These are phyloP conservation scores for Scophthalmus maximus DNA, from an alignment of 2,113 vertebrate genomes.

Conservation along the genomic window DNA sequence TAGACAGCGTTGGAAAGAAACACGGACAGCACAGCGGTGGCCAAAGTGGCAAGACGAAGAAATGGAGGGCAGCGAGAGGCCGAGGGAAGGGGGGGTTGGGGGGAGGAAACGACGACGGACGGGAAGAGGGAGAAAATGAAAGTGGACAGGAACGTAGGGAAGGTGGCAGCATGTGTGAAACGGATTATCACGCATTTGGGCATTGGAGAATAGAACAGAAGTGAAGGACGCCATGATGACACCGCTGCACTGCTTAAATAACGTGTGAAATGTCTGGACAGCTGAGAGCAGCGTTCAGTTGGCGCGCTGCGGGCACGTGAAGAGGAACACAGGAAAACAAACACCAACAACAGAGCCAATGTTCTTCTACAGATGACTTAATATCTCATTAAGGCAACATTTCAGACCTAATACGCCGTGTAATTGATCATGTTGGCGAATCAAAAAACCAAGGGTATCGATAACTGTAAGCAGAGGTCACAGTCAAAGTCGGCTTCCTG, in stretches of 20 bases:
- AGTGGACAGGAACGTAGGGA: slow-evolving; percentile 20
- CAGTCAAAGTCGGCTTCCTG: slow-evolving; percentile 22
- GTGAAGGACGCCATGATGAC: slow-evolving; percentile 46
- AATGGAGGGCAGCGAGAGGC: slow-evolving; percentile 15
- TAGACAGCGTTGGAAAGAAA: slow-evolving; percentile 33
- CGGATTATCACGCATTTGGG: slow-evolving; percentile 39
- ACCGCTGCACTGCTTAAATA: slow-evolving; percentile 36
- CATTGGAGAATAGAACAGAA: slow-evolving; percentile 22
- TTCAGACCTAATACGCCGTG: background rate
- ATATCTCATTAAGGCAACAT: background rate
- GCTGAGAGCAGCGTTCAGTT: slow-evolving; percentile 35
- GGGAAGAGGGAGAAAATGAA: slow-evolving; percentile 22
- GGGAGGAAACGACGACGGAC: background rate
- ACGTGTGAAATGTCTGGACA: slow-evolving; percentile 51
- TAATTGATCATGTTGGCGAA: background rate
- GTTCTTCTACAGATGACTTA: slow-evolving; percentile 6
- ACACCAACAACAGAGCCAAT: slow-evolving; percentile 20
- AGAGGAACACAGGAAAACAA: slow-evolving; percentile 25
- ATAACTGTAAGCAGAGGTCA: slow-evolving; percentile 24
- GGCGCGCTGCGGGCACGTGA: slow-evolving; percentile 29
- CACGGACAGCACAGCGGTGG: background rate
- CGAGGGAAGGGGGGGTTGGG: background rate
- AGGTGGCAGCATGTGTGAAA: slow-evolving; percentile 58
- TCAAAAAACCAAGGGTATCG: slow-evolving; percentile 2
- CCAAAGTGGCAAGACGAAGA: slow-evolving; percentile 9